phyloP scores from a whole-genome alignment of 2,888 invertebrate species.

The Cantharis lateralis region DNA sequence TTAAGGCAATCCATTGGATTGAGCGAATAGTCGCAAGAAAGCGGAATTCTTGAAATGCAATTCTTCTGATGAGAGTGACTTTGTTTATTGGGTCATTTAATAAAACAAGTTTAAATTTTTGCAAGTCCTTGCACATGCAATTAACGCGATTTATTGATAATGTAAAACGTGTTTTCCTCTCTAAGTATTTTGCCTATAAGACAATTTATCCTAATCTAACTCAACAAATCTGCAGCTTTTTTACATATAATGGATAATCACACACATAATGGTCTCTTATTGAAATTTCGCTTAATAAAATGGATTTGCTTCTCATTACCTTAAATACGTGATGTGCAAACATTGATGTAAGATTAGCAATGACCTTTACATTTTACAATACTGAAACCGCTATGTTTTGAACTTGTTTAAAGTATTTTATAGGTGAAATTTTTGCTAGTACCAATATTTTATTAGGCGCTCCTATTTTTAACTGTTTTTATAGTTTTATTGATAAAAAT shows the following conservation, averaged over 20 bases:
- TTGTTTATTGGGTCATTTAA: not conserved
- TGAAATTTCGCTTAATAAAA: conserved; percentile 5
- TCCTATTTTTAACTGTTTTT: conserved; percentile 16
- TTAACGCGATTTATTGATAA: not conserved
- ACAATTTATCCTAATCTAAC: not conserved
- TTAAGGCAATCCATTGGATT: not conserved
- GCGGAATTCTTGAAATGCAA: not conserved
- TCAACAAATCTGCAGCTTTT: not conserved
- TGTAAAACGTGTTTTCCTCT: not conserved
- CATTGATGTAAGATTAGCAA: conserved; percentile 13
- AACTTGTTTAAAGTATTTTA: conserved; percentile 26
- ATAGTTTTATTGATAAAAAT: not conserved
- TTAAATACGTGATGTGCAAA: conserved; percentile 26
- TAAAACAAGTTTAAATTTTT: not conserved
- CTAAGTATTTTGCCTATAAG: not conserved
- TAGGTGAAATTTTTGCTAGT: conserved; percentile 9
- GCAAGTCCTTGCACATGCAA: not conserved
- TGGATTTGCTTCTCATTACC: conserved; percentile 20
- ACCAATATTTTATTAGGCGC: conserved; percentile 14
- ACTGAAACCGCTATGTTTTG: conserved; percentile 17
- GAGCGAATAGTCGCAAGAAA: not conserved
- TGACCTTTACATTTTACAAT: conserved; percentile 13
- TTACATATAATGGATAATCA: not conserved
- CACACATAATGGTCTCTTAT: not conserved
- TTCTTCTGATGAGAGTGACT: not conserved